Conservation (phyloP, 2,113 vertebrate species). For the Salvator merianae region DNA sequence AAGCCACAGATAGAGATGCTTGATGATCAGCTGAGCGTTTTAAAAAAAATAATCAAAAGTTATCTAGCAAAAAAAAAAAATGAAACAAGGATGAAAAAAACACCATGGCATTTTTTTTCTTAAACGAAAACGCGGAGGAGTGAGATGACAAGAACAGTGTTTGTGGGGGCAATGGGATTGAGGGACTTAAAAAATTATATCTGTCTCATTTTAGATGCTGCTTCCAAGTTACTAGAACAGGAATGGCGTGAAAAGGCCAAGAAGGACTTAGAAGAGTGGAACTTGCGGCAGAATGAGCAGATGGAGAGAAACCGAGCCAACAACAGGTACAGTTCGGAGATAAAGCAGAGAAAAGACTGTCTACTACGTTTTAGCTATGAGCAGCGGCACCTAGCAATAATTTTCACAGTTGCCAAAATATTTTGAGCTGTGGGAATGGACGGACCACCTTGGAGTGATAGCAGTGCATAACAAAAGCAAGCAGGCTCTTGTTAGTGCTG, state of each 20-base stretch:
- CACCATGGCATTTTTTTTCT: too few species aligned
- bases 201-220: conserved; percentile 75
- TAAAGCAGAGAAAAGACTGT: too few species aligned
- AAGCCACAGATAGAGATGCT: too few species aligned
- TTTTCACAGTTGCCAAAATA: background rate
- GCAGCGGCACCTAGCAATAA: background rate
- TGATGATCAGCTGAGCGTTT: too few species aligned
- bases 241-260: conserved; percentile 95
- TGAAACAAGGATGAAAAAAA: background rate
- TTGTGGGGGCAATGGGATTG: too few species aligned
- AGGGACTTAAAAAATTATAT: background rate
- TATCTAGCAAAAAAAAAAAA: background rate
- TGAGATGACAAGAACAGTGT: too few species aligned
- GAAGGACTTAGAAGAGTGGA: conserved; percentile 97
- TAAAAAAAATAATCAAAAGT: too few species aligned
- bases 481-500: background rate
- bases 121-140: too few species aligned
- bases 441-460: accelerated
- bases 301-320: conserved; percentile 97
- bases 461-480: background rate
- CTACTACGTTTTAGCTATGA: background rate
- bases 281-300: conserved; percentile 93
- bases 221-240: conserved; percentile 90
- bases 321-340: conserved; percentile 80
- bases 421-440: accelerated